Evolutionary conservation across 2,888 invertebrate genomes (phyloP), one percentile per base, ranked within the genome.

Genomic region (Drosophila ochracea): DNA sequence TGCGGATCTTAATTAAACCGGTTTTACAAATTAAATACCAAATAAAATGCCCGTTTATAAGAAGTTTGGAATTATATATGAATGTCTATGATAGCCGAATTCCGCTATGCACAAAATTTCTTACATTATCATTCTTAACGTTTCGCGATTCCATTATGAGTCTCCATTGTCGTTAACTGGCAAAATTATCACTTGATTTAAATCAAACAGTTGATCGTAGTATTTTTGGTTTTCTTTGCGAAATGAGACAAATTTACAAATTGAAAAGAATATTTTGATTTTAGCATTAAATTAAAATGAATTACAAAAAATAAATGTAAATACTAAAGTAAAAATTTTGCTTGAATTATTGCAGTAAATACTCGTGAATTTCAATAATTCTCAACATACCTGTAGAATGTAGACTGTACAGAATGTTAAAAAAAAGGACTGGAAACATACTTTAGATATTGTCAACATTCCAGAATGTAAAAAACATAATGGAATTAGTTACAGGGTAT

Each of bases 401-500:
- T n/a, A 4, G 39, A n/a, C n/a, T 1, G n/a, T 41, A 41, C n/a
- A n/a, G 4, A 10, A n/a, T n/a, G 4, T 10, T 4, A n/a, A n/a
- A 10, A 10, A 9, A 41, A n/a, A n/a, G 1, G 4, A 21, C 11
- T 43, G 41, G 2, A 1, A n/a, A 41, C n/a, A 41, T 11, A n/a
- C 10, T n/a, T 2, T 11, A 4, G 11, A 41, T n/a, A n/a, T 21
- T 43, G 41, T 5, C 10, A n/a, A 10, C 4, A 10, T 41, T 21
- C 41, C 4, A 4, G 13, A 25, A 25, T 5, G 13, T 25, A 2
- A 10, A 16, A 13, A 5, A 35, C 16, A 35, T 25, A 1, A 16
- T 0, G 47, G 1, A 1, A 25, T 19, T 13, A 30, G 1, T 31
- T 37, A 68, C 28, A 57, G 68, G 68, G 68, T 68, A 68, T 68